Evolutionary conservation across 2,113 vertebrate species (phyloP), one percentile per base, ranked within the genome.

Genomic region (Meriones unguiculatus): DNA sequence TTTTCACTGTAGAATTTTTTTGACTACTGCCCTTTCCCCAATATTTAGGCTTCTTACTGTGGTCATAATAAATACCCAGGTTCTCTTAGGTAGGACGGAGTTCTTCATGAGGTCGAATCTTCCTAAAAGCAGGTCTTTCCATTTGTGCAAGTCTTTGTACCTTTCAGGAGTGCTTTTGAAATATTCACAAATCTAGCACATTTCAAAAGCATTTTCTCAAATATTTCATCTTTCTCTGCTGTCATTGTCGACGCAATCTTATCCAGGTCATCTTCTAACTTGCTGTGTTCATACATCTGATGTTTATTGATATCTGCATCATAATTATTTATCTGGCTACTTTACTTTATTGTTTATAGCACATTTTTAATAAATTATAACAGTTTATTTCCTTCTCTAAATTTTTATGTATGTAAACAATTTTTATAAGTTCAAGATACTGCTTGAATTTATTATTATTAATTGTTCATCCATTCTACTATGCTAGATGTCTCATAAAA

Each of bases 371-470:
- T 80, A 87, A 75, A 81, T 59, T 64, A 22, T 92, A 87, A 75
- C 88, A 24, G 28, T 87, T 93, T 59, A 90, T 92, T 96, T 78
- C 32, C 41, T 96, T 81, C 52, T 88, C 76, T 94, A 87, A 85
- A 72, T 57, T 78, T 87, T 70, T 90, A 18, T 94, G 38, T 5
- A 10, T 92, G 35, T 86, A 85, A 72, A 24, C 54, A n/a, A 32
- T 54, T 78, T 78, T 54, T 32, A 28, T 32, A 50, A 78, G 54
- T 78, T 18, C 50, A 78, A 54, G 14, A 32, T 10, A 41, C 18
- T 20, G 46, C 5, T 46, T 46, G 46, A 46, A 46, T 46, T 46
- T 46, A 46, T 46, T 46, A 41, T 50, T 78, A 7, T 78, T 46
- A 28, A 78, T 78, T 32, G 76, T 14, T 78, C 28, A 10, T 54